These are phyloP conservation scores for Crotalus tigris DNA, from an alignment of 2,113 vertebrate genomes.

Conservation along the genomic window DNA sequence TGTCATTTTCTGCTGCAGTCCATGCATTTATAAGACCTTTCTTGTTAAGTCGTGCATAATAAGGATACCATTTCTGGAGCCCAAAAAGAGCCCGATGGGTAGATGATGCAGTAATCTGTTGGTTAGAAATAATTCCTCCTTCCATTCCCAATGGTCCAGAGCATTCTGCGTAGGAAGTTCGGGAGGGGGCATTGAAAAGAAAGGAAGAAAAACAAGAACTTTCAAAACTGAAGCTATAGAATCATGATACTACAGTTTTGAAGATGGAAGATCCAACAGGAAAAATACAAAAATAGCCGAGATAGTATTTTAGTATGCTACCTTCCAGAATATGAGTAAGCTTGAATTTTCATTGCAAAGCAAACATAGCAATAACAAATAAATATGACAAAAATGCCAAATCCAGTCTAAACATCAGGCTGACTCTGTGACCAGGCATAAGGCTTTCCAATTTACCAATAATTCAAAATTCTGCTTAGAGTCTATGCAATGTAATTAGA, in stretches of 20 bases:
- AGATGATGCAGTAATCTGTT: constrained; percentile 97
- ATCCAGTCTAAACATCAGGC: neutral
- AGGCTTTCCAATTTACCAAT: neutral
- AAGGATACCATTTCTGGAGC: constrained; percentile 98
- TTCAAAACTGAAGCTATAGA: neutral
- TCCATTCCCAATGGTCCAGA: constrained; percentile 96
- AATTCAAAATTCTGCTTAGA: neutral
- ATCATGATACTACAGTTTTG: neutral
- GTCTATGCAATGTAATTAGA: neutral
- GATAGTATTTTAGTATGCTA: neutral
- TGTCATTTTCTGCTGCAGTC: constrained; percentile 98
- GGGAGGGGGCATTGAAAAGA: neutral
- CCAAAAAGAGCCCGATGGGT: constrained; percentile 96
- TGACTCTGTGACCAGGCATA: neutral
- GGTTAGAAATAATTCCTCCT: constrained; percentile 97
- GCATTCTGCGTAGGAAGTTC: constrained; percentile 74
- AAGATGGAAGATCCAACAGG: neutral
- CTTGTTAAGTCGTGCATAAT: constrained; percentile 96
- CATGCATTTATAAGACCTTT: constrained; percentile 98
- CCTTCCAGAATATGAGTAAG: neutral
- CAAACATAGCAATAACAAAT: neutral
- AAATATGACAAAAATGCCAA: neutral
- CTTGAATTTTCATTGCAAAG: neutral
- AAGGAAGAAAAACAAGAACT: neutral
- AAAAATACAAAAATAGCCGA: neutral